Evolutionary conservation across 2,888 invertebrate species (phyloP), one percentile per base, ranked within the genome.

Genomic region (Plutella xylostella): DNA sequence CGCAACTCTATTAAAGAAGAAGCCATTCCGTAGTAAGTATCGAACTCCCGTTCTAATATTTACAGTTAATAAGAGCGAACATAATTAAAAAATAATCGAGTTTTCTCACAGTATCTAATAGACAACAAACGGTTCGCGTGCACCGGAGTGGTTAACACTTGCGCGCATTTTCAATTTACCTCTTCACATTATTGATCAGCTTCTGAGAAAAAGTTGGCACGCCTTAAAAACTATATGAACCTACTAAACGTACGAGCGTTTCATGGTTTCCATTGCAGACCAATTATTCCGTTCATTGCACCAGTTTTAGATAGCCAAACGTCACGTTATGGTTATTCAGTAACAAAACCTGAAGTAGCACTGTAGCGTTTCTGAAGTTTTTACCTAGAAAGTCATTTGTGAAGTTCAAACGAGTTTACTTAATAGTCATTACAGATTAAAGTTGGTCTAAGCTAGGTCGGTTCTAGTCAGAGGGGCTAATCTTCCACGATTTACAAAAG

Each of bases 401-500:
- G 14, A 9, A 33, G 33, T 15, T 15, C 28, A 4, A 33, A 15
- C 33, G 14, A 33, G 6, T 33, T 33, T 14, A n/a, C 17, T 15
- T 17, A 34, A 34, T 34, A 34, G 34, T 15, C 34, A 34, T 34
- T 34, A 17, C 9, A 14, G 34, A 17, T 34, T 37, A 31, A 44
- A 38, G 20, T 44, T 31, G 20, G 5, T 22, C 34, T 33, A 40
- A 45, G 31, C 40, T 55, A 66, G 67, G 69, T 69, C 60, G 64
- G 62, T 52, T 53, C 14, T 12, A 14, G 25, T 19, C 34, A 34
- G 53, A 51, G 52, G 57, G 63, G 71, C 68, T 79, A 78, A 80
- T 80, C 77, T 80, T 78, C 67, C 61, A 61, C 72, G 74, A 66
- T 79, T 79, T 72, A 65, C 65, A 63, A 63, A 61, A 65, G 70